phyloP scores from a whole-genome alignment of 2,113 vertebrate species.

The Neomonachus schauinslandi region DNA sequence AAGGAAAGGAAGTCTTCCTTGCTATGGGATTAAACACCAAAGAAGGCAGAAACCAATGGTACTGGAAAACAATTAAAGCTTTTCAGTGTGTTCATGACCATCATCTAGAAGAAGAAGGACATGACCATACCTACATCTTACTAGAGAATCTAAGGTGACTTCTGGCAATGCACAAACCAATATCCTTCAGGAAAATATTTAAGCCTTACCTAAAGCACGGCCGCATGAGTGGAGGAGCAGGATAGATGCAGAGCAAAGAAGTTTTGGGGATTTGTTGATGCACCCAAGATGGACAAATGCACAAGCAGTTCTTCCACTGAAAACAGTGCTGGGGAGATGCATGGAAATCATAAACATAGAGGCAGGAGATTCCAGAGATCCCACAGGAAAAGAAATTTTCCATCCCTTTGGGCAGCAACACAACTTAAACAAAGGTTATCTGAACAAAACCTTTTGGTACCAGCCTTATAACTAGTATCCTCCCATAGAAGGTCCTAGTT shows the following conservation, averaged over 20 bases:
- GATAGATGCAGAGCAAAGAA: slow-evolving; percentile 89
- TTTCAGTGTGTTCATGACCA: slow-evolving; percentile 87
- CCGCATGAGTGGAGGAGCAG: slow-evolving; percentile 89
- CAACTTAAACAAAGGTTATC: slow-evolving; percentile 79
- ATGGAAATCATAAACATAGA: slow-evolving; percentile 86
- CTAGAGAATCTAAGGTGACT: slow-evolving; percentile 87
- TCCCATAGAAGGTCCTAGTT: slow-evolving; percentile 88
- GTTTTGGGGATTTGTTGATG: slow-evolving; percentile 85
- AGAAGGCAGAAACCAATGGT: slow-evolving; percentile 88
- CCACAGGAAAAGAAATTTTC: slow-evolving; percentile 87
- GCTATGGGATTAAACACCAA: slow-evolving; percentile 86
- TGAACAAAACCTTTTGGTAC: slow-evolving; percentile 83
- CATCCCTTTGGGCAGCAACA: slow-evolving; percentile 86
- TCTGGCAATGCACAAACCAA: slow-evolving; percentile 83
- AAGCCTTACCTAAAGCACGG: slow-evolving; percentile 85
- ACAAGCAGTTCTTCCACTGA: slow-evolving; percentile 84
- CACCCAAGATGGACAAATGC: slow-evolving; percentile 83
- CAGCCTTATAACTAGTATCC: slow-evolving; percentile 86
- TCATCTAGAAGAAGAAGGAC: slow-evolving; percentile 88
- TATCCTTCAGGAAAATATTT: slow-evolving; percentile 85
- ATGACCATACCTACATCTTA: slow-evolving; percentile 87
- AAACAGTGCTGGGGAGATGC: slow-evolving; percentile 87
- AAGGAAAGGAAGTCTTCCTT: slow-evolving; percentile 85
- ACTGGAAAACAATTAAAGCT: slow-evolving; percentile 90
- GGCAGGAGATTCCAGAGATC: slow-evolving; percentile 86